These are phyloP conservation scores for Dipodomys merriami DNA, from an alignment of 2,113 vertebrate genomes.

Conservation along the genomic window DNA sequence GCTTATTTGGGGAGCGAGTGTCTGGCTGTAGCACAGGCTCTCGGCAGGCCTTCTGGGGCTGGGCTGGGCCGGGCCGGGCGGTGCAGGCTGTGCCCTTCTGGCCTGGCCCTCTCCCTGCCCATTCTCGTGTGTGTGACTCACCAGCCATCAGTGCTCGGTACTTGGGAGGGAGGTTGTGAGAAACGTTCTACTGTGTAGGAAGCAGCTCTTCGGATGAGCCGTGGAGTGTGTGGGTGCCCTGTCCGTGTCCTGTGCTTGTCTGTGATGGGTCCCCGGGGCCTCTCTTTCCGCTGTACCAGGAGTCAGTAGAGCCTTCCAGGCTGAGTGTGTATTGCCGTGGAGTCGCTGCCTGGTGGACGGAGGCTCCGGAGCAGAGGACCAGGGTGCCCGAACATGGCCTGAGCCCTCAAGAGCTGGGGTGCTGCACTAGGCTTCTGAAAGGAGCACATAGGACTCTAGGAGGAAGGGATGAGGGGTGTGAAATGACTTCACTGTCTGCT, in stretches of 20 bases:
- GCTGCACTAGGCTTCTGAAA: too few species aligned
- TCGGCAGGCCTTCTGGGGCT: not conserved
- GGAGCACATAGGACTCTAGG: too few species aligned
- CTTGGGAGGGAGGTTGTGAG: not conserved
- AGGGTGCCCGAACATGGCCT: not conserved
- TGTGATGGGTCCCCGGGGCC: rapidly evolving
- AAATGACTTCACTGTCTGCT: not conserved
- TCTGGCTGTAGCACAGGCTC: too few species aligned
- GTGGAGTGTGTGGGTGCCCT: too few species aligned
- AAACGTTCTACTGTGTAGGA: not conserved
- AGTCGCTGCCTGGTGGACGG: rapidly evolving
- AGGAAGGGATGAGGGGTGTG: not conserved
- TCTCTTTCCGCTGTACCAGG: not conserved
- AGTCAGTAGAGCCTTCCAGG: not conserved
- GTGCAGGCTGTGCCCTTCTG: not conserved
- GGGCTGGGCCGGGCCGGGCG: not conserved
- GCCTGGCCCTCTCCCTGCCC: too few species aligned
- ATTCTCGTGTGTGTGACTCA: not conserved
- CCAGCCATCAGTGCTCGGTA: not conserved
- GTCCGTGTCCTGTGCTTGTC: too few species aligned
- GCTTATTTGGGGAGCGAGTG: too few species aligned
- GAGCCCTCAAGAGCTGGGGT: not conserved
- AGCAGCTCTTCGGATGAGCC: not conserved
- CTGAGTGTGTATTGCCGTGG: not conserved
- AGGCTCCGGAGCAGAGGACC: not conserved